Conservation (phyloP, 2,888 invertebrate genomes). For the Apamea sordens region DNA sequence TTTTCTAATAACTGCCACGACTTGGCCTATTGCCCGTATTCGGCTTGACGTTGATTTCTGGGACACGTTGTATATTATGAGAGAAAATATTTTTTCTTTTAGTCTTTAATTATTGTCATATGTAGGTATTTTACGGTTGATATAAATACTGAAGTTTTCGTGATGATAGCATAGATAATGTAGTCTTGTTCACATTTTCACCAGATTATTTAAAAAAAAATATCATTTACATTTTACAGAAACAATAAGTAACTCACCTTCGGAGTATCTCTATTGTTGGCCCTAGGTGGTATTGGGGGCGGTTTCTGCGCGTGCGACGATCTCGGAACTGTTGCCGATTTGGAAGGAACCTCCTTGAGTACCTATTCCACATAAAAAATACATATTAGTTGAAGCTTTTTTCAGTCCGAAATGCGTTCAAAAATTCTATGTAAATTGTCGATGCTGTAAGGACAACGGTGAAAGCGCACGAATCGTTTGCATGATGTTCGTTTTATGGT, state of each 20-base stretch:
- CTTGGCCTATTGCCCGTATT: no score
- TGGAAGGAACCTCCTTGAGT: constrained; percentile 79
- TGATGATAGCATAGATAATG: background rate
- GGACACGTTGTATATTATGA: no score
- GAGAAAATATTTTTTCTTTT: background rate
- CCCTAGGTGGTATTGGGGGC: constrained; percentile 85
- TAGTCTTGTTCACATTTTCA: background rate
- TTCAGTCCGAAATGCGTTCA: background rate
- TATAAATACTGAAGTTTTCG: background rate
- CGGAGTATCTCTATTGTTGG: constrained; percentile 75
- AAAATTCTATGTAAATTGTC: background rate
- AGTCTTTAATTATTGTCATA: no score
- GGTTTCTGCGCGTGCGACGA: constrained; percentile 82
- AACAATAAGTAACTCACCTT: constrained; percentile 68
- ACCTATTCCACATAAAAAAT: constrained; percentile 66
- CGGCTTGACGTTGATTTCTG: no score
- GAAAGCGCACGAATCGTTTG: no score
- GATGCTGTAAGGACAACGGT: background rate
- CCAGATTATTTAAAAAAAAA: no score
- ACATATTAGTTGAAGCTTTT: background rate
- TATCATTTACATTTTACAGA: background rate
- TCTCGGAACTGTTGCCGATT: constrained; percentile 84
- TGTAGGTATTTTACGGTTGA: no score
- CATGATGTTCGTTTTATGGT: background rate
- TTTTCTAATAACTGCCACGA: no score